phyloP scores from a whole-genome alignment of 2,888 invertebrate genomes.

The Melinaea marsaeus region DNA sequence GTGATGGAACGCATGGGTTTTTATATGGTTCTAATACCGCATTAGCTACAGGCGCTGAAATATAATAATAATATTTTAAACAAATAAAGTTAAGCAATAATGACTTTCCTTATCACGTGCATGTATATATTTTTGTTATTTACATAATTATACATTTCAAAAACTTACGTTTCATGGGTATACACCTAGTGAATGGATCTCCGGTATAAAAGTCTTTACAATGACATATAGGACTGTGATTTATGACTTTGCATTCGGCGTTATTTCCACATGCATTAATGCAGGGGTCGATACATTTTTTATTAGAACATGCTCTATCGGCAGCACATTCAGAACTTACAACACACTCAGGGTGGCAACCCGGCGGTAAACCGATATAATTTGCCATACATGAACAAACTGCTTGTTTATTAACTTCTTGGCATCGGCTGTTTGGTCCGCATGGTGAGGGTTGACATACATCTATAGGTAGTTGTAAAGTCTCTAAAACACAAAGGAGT shows the following conservation, averaged over 20 bases:
- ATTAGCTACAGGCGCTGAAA: conserved; percentile 66
- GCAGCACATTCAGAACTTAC: conserved; percentile 85
- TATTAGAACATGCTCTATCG: conserved; percentile 85
- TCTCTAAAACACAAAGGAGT: conserved; percentile 42
- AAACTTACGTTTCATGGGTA: conserved; percentile 74
- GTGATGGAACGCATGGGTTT: conserved; percentile 80
- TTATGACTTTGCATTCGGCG: conserved; percentile 84
- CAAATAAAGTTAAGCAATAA: background rate
- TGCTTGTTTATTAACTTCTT: conserved; percentile 83
- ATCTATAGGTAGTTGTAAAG: conserved; percentile 52
- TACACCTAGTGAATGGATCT: conserved; percentile 81
- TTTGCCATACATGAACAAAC: conserved; percentile 85
- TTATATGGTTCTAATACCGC: conserved; percentile 67
- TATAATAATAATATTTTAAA: conserved; percentile 14
- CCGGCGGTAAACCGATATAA: conserved; percentile 84
- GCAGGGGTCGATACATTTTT: conserved; percentile 88
- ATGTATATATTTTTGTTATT: background rate
- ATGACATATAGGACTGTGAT: conserved; percentile 88
- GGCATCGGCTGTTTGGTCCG: conserved; percentile 86
- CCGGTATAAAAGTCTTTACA: conserved; percentile 82
- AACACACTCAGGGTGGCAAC: conserved; percentile 87
- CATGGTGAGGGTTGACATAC: conserved; percentile 86
- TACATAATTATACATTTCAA: conserved; percentile 6
- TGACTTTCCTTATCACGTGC: background rate
- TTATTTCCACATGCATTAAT: conserved; percentile 82